phyloP scores from a whole-genome alignment of 2,797 vertebrate species.

The Adelosebastes latens region DNA sequence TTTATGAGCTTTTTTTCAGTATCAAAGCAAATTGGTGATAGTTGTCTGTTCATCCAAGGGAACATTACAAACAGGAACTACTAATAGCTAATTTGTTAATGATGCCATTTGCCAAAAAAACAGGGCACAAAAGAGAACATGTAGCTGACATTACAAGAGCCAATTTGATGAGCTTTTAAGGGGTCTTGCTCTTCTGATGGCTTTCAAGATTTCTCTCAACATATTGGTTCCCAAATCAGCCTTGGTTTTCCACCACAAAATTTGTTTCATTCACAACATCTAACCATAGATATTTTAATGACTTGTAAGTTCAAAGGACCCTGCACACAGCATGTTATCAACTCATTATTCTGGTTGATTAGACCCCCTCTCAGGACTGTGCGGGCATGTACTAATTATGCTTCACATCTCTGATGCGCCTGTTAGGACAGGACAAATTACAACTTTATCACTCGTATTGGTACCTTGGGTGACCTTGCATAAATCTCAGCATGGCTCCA shows the following conservation, averaged over 20 bases:
- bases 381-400: neutral
- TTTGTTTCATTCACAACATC: neutral
- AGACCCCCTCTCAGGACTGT: neutral
- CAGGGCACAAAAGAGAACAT: neutral
- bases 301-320: neutral
- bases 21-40: accelerated
- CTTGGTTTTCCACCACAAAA: neutral
- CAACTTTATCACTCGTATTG: neutral
- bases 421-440: neutral
- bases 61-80: neutral
- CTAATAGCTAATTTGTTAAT: neutral
- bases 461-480: neutral
- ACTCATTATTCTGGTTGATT: neutral
- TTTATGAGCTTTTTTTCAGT: neutral
- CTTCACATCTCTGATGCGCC: neutral
- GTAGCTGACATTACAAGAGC: neutral
- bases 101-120: neutral
- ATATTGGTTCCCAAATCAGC: neutral
- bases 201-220: neutral
- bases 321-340: neutral
- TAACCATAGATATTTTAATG: neutral
- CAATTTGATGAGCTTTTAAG: neutral
- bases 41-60: neutral
- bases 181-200: neutral
- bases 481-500: neutral